These are phyloP conservation scores for Rynchops niger DNA, from an alignment of 2,113 vertebrate species.

Conservation along the genomic window DNA sequence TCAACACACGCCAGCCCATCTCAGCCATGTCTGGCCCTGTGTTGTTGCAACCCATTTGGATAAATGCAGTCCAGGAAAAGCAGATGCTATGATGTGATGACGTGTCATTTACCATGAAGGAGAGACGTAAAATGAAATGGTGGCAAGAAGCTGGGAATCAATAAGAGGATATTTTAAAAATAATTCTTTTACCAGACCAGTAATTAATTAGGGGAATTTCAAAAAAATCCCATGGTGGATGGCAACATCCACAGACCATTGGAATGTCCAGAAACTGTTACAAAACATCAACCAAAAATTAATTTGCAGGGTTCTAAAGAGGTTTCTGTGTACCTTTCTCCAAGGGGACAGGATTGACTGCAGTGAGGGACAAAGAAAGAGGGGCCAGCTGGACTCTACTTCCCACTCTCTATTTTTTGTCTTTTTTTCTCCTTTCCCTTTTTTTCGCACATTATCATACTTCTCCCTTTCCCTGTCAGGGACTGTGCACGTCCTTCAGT, in stretches of 20 bases:
- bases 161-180: not conserved
- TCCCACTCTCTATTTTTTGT: accelerated
- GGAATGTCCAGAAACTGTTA: not conserved
- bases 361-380: not conserved
- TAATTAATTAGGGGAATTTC: not conserved
- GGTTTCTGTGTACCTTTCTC: not conserved
- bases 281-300: not conserved
- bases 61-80: not conserved
- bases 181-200: not conserved
- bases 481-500: accelerated
- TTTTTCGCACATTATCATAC: accelerated
- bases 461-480: not conserved
- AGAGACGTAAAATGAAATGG: not conserved
- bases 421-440: accelerated
- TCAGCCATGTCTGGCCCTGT: not conserved
- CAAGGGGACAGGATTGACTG: not conserved
- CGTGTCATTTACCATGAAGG: not conserved
- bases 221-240: not conserved
- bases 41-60: not conserved
- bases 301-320: not conserved
- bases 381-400: not conserved
- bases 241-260: not conserved
- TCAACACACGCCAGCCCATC: not conserved
- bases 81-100: not conserved
- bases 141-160: not conserved